Conservation (phyloP, 1,140 invertebrate species). For the Hyles euphorbiae region DNA sequence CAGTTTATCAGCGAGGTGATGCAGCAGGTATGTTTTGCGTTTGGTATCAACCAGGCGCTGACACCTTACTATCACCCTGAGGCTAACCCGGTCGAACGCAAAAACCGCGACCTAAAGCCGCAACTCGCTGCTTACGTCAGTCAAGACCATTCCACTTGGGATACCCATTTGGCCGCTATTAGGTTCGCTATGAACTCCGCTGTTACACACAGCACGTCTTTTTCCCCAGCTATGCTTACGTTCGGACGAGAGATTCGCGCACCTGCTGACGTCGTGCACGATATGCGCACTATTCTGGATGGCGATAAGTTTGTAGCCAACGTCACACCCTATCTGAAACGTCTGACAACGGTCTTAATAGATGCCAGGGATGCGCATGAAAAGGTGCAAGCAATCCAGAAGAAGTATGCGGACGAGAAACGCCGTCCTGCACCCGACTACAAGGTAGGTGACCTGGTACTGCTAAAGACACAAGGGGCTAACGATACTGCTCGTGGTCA, state of each 20-base stretch:
- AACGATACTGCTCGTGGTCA: conserved; percentile 22
- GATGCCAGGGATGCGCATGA: conserved; percentile 24
- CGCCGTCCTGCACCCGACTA: conserved; percentile 5
- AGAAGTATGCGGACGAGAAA: conserved; percentile 8
- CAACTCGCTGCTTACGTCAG: conserved; percentile 19
- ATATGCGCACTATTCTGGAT: conserved; percentile 29
- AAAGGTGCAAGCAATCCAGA: conserved; percentile 8
- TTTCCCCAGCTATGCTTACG: conserved; percentile 6
- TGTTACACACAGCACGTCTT: background rate
- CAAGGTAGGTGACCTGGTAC: conserved; percentile 18
- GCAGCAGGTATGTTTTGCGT: conserved; percentile 20
- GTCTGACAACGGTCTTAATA: conserved; percentile 13
- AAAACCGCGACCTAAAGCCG: conserved; percentile 27
- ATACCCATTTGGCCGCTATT: background rate
- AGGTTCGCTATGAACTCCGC: conserved; percentile 7
- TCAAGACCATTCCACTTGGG: conserved; percentile 21
- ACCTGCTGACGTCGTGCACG: conserved; percentile 21
- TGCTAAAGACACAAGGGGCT: conserved; percentile 20
- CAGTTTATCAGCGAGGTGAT: conserved; percentile 30
- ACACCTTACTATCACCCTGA: conserved; percentile 24
- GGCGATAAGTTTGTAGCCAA: conserved; percentile 40
- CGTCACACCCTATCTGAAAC: conserved; percentile 36
- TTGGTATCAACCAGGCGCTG: conserved; percentile 32
- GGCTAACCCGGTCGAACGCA: conserved; percentile 25
- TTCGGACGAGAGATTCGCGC: conserved; percentile 22